These are phyloP conservation scores for Villa cingulata DNA, from an alignment of 2,888 invertebrate species.

Conservation along the genomic window DNA sequence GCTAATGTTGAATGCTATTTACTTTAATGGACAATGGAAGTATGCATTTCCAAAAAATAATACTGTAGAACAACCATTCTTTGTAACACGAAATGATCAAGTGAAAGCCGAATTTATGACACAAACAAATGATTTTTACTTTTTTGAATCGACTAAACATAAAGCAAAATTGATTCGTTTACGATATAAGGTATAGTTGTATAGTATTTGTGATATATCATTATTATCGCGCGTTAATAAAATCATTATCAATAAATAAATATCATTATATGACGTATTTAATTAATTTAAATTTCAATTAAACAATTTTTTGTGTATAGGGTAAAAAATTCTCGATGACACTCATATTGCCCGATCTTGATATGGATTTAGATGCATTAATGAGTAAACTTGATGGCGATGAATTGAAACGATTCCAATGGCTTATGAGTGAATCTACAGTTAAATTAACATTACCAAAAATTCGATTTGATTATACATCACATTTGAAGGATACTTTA, in stretches of 20 bases:
- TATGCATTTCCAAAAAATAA: slow-evolving; percentile 49
- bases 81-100: slow-evolving; percentile 37
- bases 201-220: no score
- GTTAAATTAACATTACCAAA: slow-evolving; percentile 57
- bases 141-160: slow-evolving; percentile 44
- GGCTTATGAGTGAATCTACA: slow-evolving; percentile 41
- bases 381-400: slow-evolving; percentile 43
- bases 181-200: slow-evolving; percentile 53
- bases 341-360: slow-evolving; percentile 52
- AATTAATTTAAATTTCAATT: background rate
- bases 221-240: no score
- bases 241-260: background rate
- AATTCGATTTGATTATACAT: slow-evolving; percentile 58
- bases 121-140: slow-evolving; percentile 49
- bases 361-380: slow-evolving; percentile 47
- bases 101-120: slow-evolving; percentile 54
- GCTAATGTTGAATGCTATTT: slow-evolving; percentile 60
- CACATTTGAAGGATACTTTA: slow-evolving; percentile 42
- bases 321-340: slow-evolving; percentile 62
- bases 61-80: slow-evolving; percentile 48
- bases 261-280: background rate
- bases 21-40: slow-evolving; percentile 70
- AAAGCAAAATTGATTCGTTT: slow-evolving; percentile 59
- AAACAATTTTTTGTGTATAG: slow-evolving; percentile 31
- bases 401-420: slow-evolving; percentile 43